Percentiles rank a stretch among this genome's conserved stretches.
These are phyloP conservation scores for Ceratosolen solmsi DNA, from an alignment of 1,140 invertebrate species.

Conservation along the genomic window DNA sequence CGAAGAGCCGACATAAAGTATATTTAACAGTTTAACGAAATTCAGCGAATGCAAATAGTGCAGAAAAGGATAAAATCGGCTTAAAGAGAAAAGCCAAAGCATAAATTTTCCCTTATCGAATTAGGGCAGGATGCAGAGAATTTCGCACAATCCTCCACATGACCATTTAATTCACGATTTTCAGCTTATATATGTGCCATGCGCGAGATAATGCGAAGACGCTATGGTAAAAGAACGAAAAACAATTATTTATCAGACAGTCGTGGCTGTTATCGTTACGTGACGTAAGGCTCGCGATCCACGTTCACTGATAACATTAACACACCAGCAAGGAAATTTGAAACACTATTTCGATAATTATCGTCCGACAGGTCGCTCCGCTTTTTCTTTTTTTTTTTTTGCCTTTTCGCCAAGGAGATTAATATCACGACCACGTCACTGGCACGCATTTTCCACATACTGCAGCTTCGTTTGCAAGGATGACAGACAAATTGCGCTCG, in stretches of 20 bases:
- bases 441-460: slow-evolving; percentile 32
- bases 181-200: background rate
- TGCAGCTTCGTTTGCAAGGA: background rate
- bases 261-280: background rate
- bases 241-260: background rate
- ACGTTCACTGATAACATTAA: slow-evolving; percentile 33
- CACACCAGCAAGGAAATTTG: background rate
- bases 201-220: slow-evolving; percentile 12
- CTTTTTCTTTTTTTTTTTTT: background rate
- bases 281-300: slow-evolving; percentile 41
- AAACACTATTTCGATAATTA: slow-evolving; percentile 42
- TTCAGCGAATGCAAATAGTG: slow-evolving; percentile 14
- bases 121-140: background rate
- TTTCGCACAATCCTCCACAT: no score
- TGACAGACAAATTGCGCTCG: background rate
- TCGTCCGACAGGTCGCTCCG: slow-evolving; percentile 25
- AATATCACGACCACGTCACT: slow-evolving; percentile 40
- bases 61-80: background rate
- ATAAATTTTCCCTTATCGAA: slow-evolving; percentile 44
- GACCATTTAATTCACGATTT: slow-evolving; percentile 22
- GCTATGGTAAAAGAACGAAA: background rate
- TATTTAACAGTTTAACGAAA: background rate
- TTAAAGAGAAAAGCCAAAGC: background rate
- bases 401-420: background rate
- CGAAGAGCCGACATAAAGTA: background rate